Evolutionary conservation across 2,888 invertebrate species (phyloP).

Genomic region (Ectropis crepuscularia): DNA sequence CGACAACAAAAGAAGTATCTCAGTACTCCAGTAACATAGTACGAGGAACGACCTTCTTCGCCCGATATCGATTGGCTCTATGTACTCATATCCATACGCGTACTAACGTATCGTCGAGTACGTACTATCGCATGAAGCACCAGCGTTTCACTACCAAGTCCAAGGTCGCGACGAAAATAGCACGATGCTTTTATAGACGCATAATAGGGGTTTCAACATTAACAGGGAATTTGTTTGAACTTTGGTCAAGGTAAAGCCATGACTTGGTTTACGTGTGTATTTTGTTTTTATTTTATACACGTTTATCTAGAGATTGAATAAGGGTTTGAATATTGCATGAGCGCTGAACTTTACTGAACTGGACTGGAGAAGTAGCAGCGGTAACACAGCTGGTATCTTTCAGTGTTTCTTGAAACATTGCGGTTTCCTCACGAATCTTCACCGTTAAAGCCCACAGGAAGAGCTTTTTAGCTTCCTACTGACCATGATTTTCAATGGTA

Average conservation of each 20-base stretch:
- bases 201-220: constrained; percentile 33
- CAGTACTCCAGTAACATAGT: too few species aligned
- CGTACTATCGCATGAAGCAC: constrained; percentile 42
- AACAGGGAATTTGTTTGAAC: constrained; percentile 19
- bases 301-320: neutral
- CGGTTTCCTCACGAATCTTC: too few species aligned
- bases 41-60: too few species aligned
- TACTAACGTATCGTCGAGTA: constrained; percentile 27
- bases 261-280: too few species aligned
- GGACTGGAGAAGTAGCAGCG: too few species aligned
- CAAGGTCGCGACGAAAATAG: constrained; percentile 66
- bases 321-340: too few species aligned
- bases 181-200: constrained; percentile 45
- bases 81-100: constrained; percentile 1
- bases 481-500: too few species aligned
- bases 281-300: neutral
- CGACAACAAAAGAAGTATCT: too few species aligned
- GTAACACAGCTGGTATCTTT: too few species aligned
- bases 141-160: constrained; percentile 55
- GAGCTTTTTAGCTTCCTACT: neutral
- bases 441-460: neutral
- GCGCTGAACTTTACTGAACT: too few species aligned
- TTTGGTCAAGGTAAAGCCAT: constrained; percentile 19
- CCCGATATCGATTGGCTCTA: constrained; percentile 1
- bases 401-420: too few species aligned